Evolutionary conservation across 2,888 invertebrate genomes (phyloP).

Genomic region (Drosophila ezoana): DNA sequence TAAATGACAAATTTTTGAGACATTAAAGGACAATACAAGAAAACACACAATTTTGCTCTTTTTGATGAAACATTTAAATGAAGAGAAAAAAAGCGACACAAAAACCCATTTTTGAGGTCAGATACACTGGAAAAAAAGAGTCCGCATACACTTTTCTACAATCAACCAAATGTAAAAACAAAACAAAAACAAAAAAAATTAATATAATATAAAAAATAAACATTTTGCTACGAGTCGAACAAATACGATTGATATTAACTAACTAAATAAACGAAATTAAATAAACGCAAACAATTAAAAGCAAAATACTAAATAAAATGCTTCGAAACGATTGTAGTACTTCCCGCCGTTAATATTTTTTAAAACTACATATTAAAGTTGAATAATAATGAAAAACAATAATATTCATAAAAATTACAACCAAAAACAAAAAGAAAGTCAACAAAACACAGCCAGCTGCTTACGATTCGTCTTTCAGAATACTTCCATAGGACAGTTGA

Average conservation of each 20-base stretch:
- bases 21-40: slow-evolving; percentile 75
- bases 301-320: slow-evolving; percentile 48
- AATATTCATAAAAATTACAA: slow-evolving; percentile 18
- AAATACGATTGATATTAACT: slow-evolving; percentile 59
- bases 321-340: slow-evolving; percentile 77
- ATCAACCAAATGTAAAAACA: slow-evolving; percentile 54
- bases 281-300: slow-evolving; percentile 17
- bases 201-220: slow-evolving; percentile 1
- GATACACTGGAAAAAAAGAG: slow-evolving; percentile 33
- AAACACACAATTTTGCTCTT: slow-evolving; percentile 64
- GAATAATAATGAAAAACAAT: slow-evolving; percentile 48
- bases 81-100: slow-evolving; percentile 21
- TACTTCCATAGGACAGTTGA: slow-evolving; percentile 62
- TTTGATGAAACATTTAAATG: slow-evolving; percentile 55
- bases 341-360: slow-evolving; percentile 81
- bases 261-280: slow-evolving; percentile 15
- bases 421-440: slow-evolving; percentile 1
- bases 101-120: slow-evolving; percentile 51
- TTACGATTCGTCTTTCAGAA: slow-evolving; percentile 62
- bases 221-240: slow-evolving; percentile 70
- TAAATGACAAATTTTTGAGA: slow-evolving; percentile 68
- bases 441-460: slow-evolving; percentile 42
- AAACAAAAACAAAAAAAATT: background rate
- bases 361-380: slow-evolving; percentile 39
- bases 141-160: slow-evolving; percentile 73